These are phyloP conservation scores for Oryctes rhinoceros DNA, from an alignment of 1,140 invertebrate species.

Conservation along the genomic window DNA sequence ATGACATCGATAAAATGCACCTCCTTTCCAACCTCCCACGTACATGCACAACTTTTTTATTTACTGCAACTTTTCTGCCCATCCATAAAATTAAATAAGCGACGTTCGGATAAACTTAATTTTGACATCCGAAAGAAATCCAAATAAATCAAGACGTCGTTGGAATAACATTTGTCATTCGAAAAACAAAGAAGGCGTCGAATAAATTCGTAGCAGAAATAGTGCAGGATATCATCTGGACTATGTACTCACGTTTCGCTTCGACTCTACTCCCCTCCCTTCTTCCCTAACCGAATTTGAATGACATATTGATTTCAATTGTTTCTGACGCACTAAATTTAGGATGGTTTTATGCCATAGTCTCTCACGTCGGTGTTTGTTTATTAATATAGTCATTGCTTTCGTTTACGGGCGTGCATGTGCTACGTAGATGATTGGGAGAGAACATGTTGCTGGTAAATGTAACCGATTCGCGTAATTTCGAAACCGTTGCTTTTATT, in stretches of 20 bases:
- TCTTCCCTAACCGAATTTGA: background rate
- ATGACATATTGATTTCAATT: conserved; percentile 35
- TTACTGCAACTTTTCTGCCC: background rate
- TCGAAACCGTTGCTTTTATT: conserved; percentile 27
- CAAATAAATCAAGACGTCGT: conserved; percentile 21
- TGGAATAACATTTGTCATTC: conserved; percentile 22
- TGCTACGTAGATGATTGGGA: conserved; percentile 3
- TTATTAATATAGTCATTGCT: conserved; percentile 36
- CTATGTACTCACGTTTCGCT: conserved; percentile 22
- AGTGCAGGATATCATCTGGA: conserved; percentile 26
- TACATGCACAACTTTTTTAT: no score
- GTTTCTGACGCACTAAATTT: conserved; percentile 33
- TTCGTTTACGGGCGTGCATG: background rate
- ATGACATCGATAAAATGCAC: no score
- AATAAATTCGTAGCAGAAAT: conserved; percentile 1
- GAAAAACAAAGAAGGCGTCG: background rate
- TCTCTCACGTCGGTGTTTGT: background rate
- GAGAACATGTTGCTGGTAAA: conserved; percentile 21
- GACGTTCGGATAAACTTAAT: background rate
- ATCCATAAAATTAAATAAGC: background rate
- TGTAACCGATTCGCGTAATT: conserved; percentile 18
- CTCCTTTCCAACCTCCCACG: no score
- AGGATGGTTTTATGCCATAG: background rate
- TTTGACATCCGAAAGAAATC: conserved; percentile 15
- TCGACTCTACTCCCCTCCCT: background rate